A percentile compares a stretch with the other conserved stretches of the same genome.
Conservation (phyloP, 2,797 vertebrate genomes). For the Melanogrammus aeglefinus region DNA sequence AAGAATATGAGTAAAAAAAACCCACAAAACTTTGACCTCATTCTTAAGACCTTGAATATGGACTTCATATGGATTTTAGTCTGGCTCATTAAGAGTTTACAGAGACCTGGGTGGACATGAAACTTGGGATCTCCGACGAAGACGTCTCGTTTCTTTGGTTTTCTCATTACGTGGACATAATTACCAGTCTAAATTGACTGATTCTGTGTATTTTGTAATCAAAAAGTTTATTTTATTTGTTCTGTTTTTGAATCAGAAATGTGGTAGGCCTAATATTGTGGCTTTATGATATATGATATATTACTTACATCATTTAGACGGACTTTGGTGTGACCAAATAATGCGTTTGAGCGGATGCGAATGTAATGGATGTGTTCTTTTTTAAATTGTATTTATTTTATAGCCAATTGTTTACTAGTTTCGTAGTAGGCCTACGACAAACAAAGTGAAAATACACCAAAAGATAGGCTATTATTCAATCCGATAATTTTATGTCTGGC, state of each 20-base stretch:
- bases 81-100: neutral
- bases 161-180: slow-evolving; percentile 33
- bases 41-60: neutral
- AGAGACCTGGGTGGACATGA: neutral
- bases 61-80: neutral
- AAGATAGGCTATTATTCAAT: slow-evolving; percentile 9
- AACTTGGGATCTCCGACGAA: neutral
- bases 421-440: slow-evolving; percentile 38
- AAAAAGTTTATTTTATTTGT: slow-evolving; percentile 47
- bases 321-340: slow-evolving; percentile 71
- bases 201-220: slow-evolving; percentile 64
- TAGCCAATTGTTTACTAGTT: slow-evolving; percentile 61
- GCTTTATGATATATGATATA: slow-evolving; percentile 26
- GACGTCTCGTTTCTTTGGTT: slow-evolving; percentile 15
- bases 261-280: slow-evolving; percentile 9
- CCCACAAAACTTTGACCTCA: neutral
- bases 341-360: slow-evolving; percentile 54
- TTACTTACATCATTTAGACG: slow-evolving; percentile 45
- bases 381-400: slow-evolving; percentile 73
- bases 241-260: slow-evolving; percentile 33
- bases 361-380: slow-evolving; percentile 58
- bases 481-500: neutral
- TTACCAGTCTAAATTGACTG: slow-evolving; percentile 48
- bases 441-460: slow-evolving; percentile 35
- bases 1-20: slow-evolving; percentile 37